Base-by-base conservation (phyloP, 2,888 invertebrate species). In the Ariolimax columbianus region DNA sequence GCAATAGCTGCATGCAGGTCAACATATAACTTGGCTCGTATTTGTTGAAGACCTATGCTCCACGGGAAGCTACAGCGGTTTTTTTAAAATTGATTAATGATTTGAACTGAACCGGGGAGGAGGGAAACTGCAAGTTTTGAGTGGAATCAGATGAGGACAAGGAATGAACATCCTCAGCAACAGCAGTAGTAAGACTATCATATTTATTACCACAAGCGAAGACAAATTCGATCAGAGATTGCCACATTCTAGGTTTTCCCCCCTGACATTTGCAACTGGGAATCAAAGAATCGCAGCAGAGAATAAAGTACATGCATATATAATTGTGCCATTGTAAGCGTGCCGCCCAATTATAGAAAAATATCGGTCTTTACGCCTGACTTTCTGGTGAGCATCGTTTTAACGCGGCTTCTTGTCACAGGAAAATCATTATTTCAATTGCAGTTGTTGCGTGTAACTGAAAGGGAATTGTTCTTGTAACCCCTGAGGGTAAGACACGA, bases 391-490 rank as follows among this genome's bases (percentile, higher is more conserved):
- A 75, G 30, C 7, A 43, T 72, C 23, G 33, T 51, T 51, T 51
- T 33, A 7, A 33, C 23, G 3, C 17, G 19, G 75, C 51, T 33
- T 47, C 19, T 4, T 19, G 47, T 47, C 33, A 14, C 4, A 23
- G 33, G 19, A 23, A 75, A 75, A 75, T 75, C 75, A 51, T 75
- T 75, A 51, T 36, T 75, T 75, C 51, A 75, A 43, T 3, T 11
- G 43, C 38, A 43, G 47, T 47, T 43, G 1, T 73, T 73, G 43
- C 73, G n/a, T 26, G 43, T 30, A 43, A 30, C 73, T 36, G 47
- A 43, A 73, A 30, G 23, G 30, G 3, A 30, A 9, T n/a, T 26
- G 9, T 43, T 14, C 9, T 43, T 30, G 11, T 73, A n/a, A 9
- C 59, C 6, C n/a, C n/a, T n/a, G 59, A 38, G 38, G 23, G 70